These are phyloP conservation scores for Contarinia nasturtii DNA, from an alignment of 1,140 invertebrate genomes.

Conservation along the genomic window DNA sequence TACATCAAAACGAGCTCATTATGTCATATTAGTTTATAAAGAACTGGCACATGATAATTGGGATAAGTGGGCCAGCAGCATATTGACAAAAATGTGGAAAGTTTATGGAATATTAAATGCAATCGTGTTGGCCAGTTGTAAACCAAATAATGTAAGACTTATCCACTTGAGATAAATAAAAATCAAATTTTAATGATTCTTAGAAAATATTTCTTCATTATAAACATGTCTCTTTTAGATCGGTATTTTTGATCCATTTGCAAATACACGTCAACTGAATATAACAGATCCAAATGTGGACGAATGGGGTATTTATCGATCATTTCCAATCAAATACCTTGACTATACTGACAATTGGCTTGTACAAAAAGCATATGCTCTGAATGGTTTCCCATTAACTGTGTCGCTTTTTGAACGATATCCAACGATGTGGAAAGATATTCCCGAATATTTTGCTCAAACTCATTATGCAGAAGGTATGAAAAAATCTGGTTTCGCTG, in stretches of 20 bases:
- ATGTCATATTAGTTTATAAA: no score
- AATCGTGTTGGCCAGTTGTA: neutral
- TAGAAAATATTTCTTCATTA: no score
- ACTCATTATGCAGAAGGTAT: conserved; percentile 4
- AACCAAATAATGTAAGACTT: neutral
- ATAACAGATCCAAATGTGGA: no score
- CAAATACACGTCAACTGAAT: no score
- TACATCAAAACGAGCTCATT: no score
- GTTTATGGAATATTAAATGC: conserved; percentile 2
- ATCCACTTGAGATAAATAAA: neutral
- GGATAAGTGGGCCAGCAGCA: neutral
- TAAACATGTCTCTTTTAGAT: no score
- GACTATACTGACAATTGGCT: neutral
- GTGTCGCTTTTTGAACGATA: conserved; percentile 15
- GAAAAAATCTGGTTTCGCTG: conserved; percentile 6
- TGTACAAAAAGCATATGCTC: neutral
- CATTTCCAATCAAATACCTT: no score
- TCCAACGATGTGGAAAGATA: conserved; percentile 8
- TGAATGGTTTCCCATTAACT: conserved; percentile 16
- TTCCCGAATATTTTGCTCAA: conserved; percentile 2
- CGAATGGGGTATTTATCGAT: no score
- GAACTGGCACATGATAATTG: neutral
- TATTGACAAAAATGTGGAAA: conserved; percentile 1
- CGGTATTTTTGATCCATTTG: no score
- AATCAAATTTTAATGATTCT: no score